phyloP scores from a whole-genome alignment of 2,888 invertebrate species.

The Torymus tubicola region DNA sequence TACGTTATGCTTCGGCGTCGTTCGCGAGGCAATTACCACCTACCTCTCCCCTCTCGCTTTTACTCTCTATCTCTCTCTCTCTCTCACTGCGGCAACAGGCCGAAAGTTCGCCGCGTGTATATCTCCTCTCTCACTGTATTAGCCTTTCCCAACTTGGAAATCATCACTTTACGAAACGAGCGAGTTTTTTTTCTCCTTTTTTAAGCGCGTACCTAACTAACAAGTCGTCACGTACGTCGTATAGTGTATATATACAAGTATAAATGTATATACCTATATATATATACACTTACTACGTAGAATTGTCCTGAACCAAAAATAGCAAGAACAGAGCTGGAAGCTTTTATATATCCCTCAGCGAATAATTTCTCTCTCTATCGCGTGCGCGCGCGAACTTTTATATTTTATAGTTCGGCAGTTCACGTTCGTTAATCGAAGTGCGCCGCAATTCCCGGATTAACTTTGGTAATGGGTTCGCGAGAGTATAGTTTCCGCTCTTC shows the following conservation, averaged over 20 bases:
- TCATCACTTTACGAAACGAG: conserved; percentile 50
- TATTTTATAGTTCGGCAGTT: too few relatives aligned
- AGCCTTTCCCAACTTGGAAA: conserved; percentile 44
- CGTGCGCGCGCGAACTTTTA: too few relatives aligned
- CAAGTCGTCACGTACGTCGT: neutral
- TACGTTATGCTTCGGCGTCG: conserved; percentile 49
- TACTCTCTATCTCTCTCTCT: neutral
- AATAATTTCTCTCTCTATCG: too few relatives aligned
- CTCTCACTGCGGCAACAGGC: conserved; percentile 45
- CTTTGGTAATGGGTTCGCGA: too few relatives aligned
- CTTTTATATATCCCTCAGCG: too few relatives aligned
- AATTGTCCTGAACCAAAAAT: too few relatives aligned
- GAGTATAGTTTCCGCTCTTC: too few relatives aligned
- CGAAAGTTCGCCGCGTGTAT: conserved; percentile 45
- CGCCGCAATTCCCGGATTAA: too few relatives aligned
- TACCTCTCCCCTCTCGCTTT: neutral
- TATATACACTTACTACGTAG: too few relatives aligned
- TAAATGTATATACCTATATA: neutral
- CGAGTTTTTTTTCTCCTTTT: neutral
- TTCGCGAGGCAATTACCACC: conserved; percentile 32
- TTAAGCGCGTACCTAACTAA: neutral
- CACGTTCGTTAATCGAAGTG: too few relatives aligned
- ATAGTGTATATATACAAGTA: neutral
- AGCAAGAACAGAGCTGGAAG: too few relatives aligned
- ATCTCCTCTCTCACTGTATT: conserved; percentile 11